Evolutionary conservation across 2,113 vertebrate genomes (phyloP).

Genomic region (Indicator maculatus): DNA sequence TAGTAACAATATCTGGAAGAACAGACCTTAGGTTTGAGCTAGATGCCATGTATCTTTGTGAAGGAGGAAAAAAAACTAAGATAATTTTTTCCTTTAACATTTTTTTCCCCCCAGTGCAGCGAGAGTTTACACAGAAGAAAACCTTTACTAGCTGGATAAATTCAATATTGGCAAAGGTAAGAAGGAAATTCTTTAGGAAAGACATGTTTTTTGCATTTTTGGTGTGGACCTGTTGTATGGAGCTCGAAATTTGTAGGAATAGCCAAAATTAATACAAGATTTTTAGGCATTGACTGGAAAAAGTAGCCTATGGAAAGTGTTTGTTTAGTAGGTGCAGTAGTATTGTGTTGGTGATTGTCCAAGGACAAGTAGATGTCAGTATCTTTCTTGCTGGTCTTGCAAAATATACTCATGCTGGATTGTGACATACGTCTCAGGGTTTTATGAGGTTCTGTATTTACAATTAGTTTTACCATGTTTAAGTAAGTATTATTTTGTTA

Average conservation of each 20-base stretch:
- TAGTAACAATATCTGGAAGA: background rate
- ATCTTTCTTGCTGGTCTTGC: background rate
- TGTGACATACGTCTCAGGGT: background rate
- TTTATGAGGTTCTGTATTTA: constrained; percentile 6
- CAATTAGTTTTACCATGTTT: background rate
- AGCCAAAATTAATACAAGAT: background rate
- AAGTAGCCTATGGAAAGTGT: background rate
- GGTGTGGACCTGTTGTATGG: background rate
- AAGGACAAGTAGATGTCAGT: background rate
- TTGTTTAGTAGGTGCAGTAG: background rate
- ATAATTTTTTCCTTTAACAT: background rate
- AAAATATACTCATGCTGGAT: background rate
- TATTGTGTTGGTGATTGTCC: background rate
- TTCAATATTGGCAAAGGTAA: constrained; percentile 92
- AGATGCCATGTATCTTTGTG: background rate
- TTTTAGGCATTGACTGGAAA: background rate
- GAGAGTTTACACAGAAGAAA: constrained; percentile 93
- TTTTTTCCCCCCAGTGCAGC: constrained; percentile 79
- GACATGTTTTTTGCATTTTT: background rate
- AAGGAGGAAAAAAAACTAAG: background rate
- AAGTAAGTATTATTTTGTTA: background rate
- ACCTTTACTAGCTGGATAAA: constrained; percentile 98
- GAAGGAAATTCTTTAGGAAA: background rate
- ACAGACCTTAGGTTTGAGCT: background rate
- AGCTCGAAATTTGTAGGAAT: background rate